A percentile compares a stretch with the other conserved stretches of the same genome.
phyloP scores from a whole-genome alignment of 2,888 invertebrate genomes.

The Campoletis raptor region DNA sequence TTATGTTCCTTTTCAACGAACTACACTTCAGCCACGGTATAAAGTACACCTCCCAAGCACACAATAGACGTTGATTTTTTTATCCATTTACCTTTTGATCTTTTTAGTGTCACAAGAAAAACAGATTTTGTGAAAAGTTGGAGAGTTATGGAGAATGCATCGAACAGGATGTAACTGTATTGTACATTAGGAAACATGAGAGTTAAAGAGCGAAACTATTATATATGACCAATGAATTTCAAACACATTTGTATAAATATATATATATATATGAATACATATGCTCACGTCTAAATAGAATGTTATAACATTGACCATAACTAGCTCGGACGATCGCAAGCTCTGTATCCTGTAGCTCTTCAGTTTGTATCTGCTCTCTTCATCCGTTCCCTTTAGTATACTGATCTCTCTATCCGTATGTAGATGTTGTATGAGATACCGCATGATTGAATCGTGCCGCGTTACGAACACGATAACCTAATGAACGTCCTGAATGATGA shows the following conservation, averaged over 20 bases:
- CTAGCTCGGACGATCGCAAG: conserved; percentile 62
- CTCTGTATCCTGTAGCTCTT: conserved; percentile 26
- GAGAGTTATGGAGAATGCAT: background rate
- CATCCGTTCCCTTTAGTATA: conserved; percentile 78
- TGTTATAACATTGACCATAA: conserved; percentile 61
- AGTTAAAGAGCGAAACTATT: conserved; percentile 21
- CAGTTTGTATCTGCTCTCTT: conserved; percentile 21
- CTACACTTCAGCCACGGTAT: conserved; percentile 68
- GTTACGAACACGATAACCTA: conserved; percentile 82
- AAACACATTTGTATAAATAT: background rate
- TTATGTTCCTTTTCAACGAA: conserved; percentile 80
- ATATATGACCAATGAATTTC: conserved; percentile 35
- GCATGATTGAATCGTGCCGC: conserved; percentile 82
- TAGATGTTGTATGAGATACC: conserved; percentile 81
- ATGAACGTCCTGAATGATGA: conserved; percentile 84
- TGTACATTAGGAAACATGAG: conserved; percentile 33
- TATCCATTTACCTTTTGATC: too few species aligned
- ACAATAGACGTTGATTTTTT: too few species aligned
- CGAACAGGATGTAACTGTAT: conserved; percentile 15
- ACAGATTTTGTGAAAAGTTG: too few species aligned
- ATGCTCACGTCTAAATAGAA: conserved; percentile 41
- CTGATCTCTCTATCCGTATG: conserved; percentile 76
- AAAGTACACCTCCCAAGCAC: too few species aligned
- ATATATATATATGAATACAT: conserved; percentile 8
- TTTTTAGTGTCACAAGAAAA: too few species aligned